Conservation (phyloP, 2,113 vertebrate genomes). For the Tauraco erythrolophus region DNA sequence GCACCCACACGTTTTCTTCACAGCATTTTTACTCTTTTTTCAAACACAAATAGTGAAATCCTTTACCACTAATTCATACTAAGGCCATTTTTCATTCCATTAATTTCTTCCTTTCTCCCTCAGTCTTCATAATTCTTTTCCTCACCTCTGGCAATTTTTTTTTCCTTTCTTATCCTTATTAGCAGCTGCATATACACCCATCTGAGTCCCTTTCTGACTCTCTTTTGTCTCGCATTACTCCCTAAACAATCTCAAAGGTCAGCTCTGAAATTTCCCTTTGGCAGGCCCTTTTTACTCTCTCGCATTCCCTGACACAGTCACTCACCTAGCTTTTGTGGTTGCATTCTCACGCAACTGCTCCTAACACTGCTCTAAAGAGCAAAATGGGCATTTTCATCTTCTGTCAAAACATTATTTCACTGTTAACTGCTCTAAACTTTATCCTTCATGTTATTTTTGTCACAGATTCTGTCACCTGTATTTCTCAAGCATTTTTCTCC, state of each 20-base stretch:
- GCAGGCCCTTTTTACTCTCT: not conserved
- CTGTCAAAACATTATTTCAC: not conserved
- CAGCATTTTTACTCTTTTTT: not conserved
- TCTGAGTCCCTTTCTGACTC: not conserved
- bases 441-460: not conserved
- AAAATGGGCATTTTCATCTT: not conserved
- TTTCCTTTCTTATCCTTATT: not conserved
- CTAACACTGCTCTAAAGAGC: not conserved
- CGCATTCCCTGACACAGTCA: not conserved
- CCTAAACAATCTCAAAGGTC: not conserved
- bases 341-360: not conserved
- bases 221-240: not conserved
- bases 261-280: not conserved
- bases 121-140: not conserved
- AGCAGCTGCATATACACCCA: not conserved
- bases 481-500: not conserved
- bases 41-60: not conserved
- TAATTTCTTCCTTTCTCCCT: not conserved
- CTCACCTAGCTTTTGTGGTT: not conserved
- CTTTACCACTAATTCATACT: not conserved
- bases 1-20: not conserved
- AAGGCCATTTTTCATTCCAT: not conserved
- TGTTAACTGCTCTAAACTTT: not conserved
- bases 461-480: not conserved
- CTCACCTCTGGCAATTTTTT: not conserved